Evolutionary conservation across 2,888 invertebrate genomes (phyloP).

Genomic region (Ectemnius lituratus): DNA sequence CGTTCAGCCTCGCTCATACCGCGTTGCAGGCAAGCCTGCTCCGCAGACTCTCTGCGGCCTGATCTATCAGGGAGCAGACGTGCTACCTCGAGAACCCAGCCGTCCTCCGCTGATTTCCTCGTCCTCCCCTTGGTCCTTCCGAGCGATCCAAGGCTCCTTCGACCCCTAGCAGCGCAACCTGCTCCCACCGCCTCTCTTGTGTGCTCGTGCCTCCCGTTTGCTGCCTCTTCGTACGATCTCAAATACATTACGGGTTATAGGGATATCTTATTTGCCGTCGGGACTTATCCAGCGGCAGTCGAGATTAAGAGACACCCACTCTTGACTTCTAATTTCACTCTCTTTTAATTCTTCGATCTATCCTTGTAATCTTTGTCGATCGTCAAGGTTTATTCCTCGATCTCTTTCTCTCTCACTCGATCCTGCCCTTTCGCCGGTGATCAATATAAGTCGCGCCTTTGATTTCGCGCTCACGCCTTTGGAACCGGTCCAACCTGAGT

Average conservation of each 20-base stretch:
- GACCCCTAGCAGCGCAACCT: constrained; percentile 45
- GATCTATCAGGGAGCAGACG: constrained; percentile 32
- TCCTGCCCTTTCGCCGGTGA: background rate
- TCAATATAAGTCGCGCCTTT: constrained; percentile 4
- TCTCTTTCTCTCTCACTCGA: background rate
- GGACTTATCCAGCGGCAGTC: constrained; percentile 60
- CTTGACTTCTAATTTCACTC: background rate
- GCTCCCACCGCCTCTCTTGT: constrained; percentile 62
- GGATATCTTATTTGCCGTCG: constrained; percentile 63
- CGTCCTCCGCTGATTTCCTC: constrained; percentile 27
- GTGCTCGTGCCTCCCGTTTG: constrained; percentile 65
- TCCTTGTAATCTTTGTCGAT: too few relatives aligned
- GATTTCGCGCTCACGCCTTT: background rate
- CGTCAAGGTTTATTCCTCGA: background rate
- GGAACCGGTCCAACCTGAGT: background rate
- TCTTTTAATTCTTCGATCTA: background rate
- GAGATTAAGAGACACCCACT: constrained; percentile 1
- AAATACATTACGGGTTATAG: constrained; percentile 76
- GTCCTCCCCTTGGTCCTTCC: constrained; percentile 37
- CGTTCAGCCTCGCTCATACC: constrained; percentile 75
- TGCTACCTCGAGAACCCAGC: constrained; percentile 32
- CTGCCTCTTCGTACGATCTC: constrained; percentile 69
- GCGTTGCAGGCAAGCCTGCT: constrained; percentile 64
- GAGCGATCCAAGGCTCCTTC: constrained; percentile 43
- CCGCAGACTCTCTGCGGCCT: constrained; percentile 29